Conservation (phyloP, 2,113 vertebrate genomes). For the Protobothrops mucrosquamatus region DNA sequence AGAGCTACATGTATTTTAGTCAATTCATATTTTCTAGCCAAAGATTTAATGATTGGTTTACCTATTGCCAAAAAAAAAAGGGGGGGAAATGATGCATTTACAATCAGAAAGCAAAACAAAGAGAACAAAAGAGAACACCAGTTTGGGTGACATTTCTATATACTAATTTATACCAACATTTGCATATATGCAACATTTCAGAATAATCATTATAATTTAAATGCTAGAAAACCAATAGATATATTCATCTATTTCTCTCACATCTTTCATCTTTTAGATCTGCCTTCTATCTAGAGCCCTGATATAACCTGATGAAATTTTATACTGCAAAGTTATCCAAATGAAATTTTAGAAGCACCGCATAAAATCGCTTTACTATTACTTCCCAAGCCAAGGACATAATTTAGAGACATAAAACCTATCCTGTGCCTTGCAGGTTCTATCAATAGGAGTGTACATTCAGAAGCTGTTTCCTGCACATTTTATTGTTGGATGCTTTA, state of each 20-base stretch:
- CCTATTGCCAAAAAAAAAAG: neutral
- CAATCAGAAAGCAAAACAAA: neutral
- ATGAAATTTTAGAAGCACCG: neutral
- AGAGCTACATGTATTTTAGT: neutral
- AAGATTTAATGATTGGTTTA: neutral
- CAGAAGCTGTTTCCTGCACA: neutral
- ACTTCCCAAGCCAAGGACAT: neutral
- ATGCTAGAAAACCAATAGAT: neutral
- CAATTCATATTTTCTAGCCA: neutral
- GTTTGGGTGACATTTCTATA: neutral
- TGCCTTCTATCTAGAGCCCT: neutral
- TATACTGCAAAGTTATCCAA: neutral
- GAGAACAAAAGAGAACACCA: neutral
- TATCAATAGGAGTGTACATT: neutral
- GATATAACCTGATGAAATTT: neutral
- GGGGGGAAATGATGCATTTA: neutral
- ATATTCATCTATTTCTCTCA: neutral
- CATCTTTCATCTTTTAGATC: neutral
- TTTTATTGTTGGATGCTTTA: neutral
- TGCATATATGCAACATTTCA: neutral
- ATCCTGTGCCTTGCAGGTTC: neutral
- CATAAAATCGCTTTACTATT: neutral
- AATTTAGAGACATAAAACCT: neutral
- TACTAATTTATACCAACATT: neutral
- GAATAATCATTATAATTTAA: neutral